Conservation (phyloP, 35 echinoderm and acorn worm genomes). For the Lytechinus variegatus region DNA sequence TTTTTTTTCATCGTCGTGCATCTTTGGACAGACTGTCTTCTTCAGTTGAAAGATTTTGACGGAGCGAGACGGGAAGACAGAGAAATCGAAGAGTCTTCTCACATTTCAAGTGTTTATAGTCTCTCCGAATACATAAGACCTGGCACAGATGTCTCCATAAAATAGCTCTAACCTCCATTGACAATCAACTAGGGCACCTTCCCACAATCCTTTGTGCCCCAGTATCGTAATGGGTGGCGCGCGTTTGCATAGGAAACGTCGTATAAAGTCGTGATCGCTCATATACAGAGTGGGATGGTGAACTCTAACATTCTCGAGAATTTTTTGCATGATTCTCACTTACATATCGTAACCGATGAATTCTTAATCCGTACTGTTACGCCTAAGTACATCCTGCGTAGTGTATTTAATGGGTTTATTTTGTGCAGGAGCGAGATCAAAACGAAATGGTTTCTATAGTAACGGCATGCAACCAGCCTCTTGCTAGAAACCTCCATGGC, state of each 20-base stretch:
- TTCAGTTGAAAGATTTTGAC: background rate
- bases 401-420: background rate
- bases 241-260: background rate
- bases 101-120: conserved; percentile 5
- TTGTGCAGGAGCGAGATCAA: conserved; percentile 8
- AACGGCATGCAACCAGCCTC: background rate
- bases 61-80: background rate
- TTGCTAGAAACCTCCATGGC: background rate
- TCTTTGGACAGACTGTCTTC: background rate
- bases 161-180: background rate
- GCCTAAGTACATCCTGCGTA: background rate
- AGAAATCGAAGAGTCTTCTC: background rate
- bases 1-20: background rate
- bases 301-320: background rate
- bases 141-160: background rate
- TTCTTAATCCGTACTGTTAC: background rate
- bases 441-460: background rate
- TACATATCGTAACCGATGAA: background rate
- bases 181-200: background rate
- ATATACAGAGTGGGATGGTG: background rate
- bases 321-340: background rate
- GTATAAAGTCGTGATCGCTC: background rate
- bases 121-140: background rate
- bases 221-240: background rate
- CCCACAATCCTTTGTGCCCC: background rate